Evolutionary conservation across 2,113 vertebrate genomes (phyloP).

Genomic region (Chaetodon auriga): DNA sequence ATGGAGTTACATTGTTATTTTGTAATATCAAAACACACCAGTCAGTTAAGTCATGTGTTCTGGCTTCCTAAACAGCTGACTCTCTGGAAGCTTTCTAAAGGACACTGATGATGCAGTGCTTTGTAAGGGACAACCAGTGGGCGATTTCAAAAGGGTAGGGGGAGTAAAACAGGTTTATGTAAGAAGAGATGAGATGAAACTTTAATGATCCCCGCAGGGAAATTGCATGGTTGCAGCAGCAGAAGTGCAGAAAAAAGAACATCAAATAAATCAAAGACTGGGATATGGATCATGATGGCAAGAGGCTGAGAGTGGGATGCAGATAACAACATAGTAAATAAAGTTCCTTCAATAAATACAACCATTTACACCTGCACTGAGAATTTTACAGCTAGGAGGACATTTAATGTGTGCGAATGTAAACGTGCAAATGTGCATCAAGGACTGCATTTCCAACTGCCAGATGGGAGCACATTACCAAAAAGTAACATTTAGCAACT

Average conservation of each 20-base stretch:
- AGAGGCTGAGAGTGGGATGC: slow-evolving; percentile 13
- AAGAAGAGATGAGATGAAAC: slow-evolving; percentile 60
- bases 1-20: background rate
- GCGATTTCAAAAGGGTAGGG: background rate
- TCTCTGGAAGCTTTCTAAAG: background rate
- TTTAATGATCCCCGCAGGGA: slow-evolving; percentile 61
- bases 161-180: slow-evolving; percentile 52
- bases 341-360: slow-evolving; percentile 20
- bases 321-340: slow-evolving; percentile 17
- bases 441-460: background rate
- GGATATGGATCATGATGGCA: slow-evolving; percentile 11
- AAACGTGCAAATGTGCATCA: slow-evolving; percentile 19
- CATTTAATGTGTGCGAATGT: slow-evolving; percentile 9
- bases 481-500: background rate
- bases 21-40: background rate
- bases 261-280: slow-evolving; percentile 49
- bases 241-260: slow-evolving; percentile 45
- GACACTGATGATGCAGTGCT: background rate
- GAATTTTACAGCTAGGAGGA: background rate
- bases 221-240: slow-evolving; percentile 41
- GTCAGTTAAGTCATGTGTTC: background rate
- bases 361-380: background rate
- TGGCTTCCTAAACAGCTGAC: slow-evolving; percentile 8
- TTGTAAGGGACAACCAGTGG: slow-evolving; percentile 30
- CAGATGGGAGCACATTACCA: background rate